Percentiles rank a stretch among this genome's conserved stretches.
These are phyloP conservation scores for Lithophane leautieri DNA, from an alignment of 2,888 invertebrate species.

Conservation along the genomic window DNA sequence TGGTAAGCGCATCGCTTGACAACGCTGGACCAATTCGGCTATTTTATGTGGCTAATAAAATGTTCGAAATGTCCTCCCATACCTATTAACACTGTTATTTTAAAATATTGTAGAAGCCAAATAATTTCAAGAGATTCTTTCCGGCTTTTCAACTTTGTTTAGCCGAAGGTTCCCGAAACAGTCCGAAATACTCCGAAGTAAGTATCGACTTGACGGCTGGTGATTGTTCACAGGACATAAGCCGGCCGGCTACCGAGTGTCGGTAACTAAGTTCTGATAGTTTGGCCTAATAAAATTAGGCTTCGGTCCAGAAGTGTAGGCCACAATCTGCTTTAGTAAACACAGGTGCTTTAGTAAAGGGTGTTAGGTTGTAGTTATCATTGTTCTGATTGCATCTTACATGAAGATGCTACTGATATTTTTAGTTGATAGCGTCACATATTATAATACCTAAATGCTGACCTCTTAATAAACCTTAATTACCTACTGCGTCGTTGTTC, in stretches of 20 bases:
- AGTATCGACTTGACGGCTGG: conserved; percentile 1
- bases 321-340: background rate
- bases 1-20: no score
- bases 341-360: background rate
- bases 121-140: no score
- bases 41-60: background rate
- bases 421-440: no score
- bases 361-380: background rate
- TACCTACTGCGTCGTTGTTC: no score
- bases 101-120: no score
- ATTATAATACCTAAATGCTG: no score
- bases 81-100: no score
- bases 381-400: no score
- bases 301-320: background rate
- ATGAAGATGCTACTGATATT: background rate
- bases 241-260: background rate
- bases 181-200: background rate
- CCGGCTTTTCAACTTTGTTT: background rate
- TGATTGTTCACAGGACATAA: background rate
- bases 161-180: conserved; percentile 17
- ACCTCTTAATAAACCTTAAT: no score
- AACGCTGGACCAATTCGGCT: background rate
- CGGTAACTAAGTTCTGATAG: conserved; percentile 1
- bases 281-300: background rate
- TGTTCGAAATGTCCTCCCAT: background rate